A percentile compares a stretch with the other conserved stretches of the same genome.
phyloP scores from a whole-genome alignment of 2,888 invertebrate species.

The Argynnis bischoffii region DNA sequence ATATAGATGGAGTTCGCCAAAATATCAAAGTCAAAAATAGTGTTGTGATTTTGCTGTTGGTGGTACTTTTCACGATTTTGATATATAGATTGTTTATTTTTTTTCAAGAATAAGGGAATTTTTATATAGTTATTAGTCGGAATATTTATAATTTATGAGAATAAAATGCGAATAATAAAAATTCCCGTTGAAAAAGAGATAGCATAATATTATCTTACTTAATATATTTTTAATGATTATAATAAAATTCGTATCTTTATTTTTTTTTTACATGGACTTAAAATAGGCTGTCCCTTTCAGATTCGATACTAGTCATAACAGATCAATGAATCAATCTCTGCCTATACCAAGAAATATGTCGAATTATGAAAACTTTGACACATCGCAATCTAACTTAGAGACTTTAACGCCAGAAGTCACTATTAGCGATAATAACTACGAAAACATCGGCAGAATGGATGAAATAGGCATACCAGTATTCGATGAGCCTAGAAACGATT shows the following conservation, averaged over 20 bases:
- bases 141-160: no score
- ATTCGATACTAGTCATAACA: slow-evolving; percentile 75
- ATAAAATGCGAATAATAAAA: no score
- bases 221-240: background rate
- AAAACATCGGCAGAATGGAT: slow-evolving; percentile 71
- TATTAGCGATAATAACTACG: slow-evolving; percentile 58
- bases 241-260: no score
- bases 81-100: no score
- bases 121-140: no score
- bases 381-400: slow-evolving; percentile 53
- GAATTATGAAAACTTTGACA: slow-evolving; percentile 82
- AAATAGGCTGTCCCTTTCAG: slow-evolving; percentile 49
- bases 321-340: slow-evolving; percentile 60
- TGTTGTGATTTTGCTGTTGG: no score
- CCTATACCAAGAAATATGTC: slow-evolving; percentile 70
- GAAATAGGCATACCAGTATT: slow-evolving; percentile 75
- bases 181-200: no score
- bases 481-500: slow-evolving; percentile 60
- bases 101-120: no score
- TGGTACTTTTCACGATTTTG: no score
- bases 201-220: no score
- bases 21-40: no score
- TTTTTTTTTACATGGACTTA: background rate
- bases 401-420: slow-evolving; percentile 65
- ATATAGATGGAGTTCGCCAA: no score